Conservation (phyloP, 2,113 vertebrate species). For the Laterallus jamaicensis region DNA sequence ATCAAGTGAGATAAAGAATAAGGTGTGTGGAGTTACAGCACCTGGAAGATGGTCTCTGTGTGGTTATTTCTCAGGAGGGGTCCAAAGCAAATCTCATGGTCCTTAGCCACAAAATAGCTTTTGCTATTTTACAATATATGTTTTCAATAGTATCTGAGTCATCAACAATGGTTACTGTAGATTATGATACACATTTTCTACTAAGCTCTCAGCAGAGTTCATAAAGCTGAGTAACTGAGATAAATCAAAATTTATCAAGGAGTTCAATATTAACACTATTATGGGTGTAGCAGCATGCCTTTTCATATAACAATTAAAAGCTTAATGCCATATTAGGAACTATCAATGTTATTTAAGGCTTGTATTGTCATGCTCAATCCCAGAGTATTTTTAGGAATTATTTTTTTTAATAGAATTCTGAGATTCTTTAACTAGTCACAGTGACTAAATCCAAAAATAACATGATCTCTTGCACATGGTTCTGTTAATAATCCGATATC, state of each 20-base stretch:
- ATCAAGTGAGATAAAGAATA: not conserved
- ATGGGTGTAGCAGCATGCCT: not conserved
- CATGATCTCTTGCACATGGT: not conserved
- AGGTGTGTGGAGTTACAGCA: not conserved
- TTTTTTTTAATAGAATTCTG: not conserved
- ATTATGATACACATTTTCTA: not conserved
- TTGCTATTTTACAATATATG: not conserved
- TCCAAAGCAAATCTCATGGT: not conserved
- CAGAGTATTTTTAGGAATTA: not conserved
- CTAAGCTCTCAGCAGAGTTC: not conserved
- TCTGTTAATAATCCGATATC: not conserved
- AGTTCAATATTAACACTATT: not conserved
- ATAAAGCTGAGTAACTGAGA: not conserved
- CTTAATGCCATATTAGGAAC: not conserved
- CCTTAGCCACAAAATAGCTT: not conserved
- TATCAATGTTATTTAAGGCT: not conserved
- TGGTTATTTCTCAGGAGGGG: not conserved
- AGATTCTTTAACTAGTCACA: not conserved
- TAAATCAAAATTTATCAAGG: not conserved
- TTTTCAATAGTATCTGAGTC: not conserved
- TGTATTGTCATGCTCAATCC: not conserved
- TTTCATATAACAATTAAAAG: not conserved
- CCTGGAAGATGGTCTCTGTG: not conserved
- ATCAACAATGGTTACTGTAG: not conserved
- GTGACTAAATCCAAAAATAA: slow-evolving; percentile 7